phyloP scores from a whole-genome alignment of 2,797 vertebrate species.

The Leptodactylus fallax region DNA sequence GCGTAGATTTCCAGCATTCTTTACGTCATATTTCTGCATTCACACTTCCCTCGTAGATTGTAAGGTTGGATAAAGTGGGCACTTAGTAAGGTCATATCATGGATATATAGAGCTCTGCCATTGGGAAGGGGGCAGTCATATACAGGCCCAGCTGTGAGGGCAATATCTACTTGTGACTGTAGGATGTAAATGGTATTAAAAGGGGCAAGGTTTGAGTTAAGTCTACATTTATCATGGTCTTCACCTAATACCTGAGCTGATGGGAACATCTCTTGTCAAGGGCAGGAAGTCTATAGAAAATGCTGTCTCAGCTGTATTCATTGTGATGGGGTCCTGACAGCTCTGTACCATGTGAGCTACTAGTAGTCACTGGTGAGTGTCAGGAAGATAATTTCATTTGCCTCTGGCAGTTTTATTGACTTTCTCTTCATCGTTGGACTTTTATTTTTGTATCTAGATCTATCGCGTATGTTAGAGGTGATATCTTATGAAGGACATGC shows the following conservation, averaged over 20 bases:
- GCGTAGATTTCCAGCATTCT: too few relatives aligned
- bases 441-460: neutral
- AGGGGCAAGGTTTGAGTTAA: neutral
- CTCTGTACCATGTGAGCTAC: neutral
- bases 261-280: constrained; percentile 27
- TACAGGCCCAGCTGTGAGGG: neutral
- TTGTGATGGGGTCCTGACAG: constrained; percentile 27
- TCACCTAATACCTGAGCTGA: neutral
- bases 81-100: neutral
- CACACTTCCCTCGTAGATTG: neutral
- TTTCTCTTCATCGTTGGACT: neutral
- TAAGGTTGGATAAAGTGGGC: neutral
- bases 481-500: constrained; percentile 1
- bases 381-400: constrained; percentile 8
- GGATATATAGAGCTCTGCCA: too few relatives aligned
- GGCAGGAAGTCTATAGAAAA: neutral
- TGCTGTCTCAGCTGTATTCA: neutral
- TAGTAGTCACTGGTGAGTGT: constrained; percentile 10
- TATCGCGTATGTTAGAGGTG: neutral
- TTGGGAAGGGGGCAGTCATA: too few relatives aligned
- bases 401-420: constrained; percentile 17
- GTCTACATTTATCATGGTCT: neutral
- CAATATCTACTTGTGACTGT: neutral
- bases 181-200: neutral
- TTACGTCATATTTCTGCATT: too few relatives aligned